These are phyloP conservation scores for Gadus chalcogrammus DNA, from an alignment of 2,113 vertebrate genomes.

Conservation along the genomic window DNA sequence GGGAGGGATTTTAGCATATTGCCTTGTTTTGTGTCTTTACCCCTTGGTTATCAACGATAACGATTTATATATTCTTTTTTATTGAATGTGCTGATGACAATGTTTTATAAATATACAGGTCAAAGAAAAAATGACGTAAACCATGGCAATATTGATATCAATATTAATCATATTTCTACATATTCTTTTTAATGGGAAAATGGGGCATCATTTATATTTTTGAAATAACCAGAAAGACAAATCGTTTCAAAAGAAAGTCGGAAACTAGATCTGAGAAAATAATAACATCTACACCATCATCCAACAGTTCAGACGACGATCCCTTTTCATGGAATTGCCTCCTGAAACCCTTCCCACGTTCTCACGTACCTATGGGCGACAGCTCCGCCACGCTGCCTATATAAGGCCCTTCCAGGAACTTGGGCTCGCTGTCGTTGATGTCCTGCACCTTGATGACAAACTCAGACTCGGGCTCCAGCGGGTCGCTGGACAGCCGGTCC, in stretches of 20 bases:
- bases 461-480: slow-evolving; percentile 93
- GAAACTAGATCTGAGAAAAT: too few species aligned
- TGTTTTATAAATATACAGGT: too few species aligned
- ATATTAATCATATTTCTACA: too few species aligned
- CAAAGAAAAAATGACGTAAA: neutral
- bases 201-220: too few species aligned
- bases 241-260: too few species aligned
- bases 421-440: slow-evolving; percentile 97
- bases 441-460: slow-evolving; percentile 99
- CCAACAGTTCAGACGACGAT: neutral
- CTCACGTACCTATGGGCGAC: slow-evolving; percentile 86
- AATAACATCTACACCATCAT: neutral
- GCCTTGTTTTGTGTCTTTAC: too few species aligned
- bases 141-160: neutral
- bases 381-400: slow-evolving; percentile 95
- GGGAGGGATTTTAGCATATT: too few species aligned
- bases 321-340: neutral
- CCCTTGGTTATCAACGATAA: too few species aligned
- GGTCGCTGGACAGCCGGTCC: slow-evolving; percentile 80
- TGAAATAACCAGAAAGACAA: too few species aligned
- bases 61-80: too few species aligned
- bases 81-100: too few species aligned
- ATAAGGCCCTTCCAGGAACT: slow-evolving; percentile 95
- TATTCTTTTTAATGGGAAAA: too few species aligned
- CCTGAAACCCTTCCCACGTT: neutral